Conservation (phyloP, 2,888 invertebrate genomes). For the Elaeidobius kamerunicus region DNA sequence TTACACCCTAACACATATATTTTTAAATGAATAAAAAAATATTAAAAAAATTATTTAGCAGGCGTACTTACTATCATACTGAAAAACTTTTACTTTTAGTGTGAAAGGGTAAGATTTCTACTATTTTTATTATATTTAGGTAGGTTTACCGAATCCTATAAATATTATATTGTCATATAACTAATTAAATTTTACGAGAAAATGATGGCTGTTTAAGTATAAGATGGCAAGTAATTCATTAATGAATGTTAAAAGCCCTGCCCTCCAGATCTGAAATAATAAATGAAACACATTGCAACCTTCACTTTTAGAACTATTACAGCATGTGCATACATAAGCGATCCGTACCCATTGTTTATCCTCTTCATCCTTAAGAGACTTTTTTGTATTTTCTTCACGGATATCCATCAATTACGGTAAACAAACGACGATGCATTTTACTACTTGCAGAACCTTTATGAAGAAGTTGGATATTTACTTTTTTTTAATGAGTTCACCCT, state of each 20-base stretch:
- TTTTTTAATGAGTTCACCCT: constrained; percentile 10
- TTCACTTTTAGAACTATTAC: constrained; percentile 16
- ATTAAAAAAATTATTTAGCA: no score
- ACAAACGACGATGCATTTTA: constrained; percentile 1
- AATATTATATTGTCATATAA: no score
- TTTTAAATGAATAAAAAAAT: no score
- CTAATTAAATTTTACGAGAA: no score
- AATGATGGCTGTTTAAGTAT: no score
- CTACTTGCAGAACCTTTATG: background rate
- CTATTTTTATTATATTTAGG: no score
- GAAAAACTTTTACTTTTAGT: no score
- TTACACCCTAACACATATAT: no score
- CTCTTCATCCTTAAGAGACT: constrained; percentile 5
- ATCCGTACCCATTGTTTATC: constrained; percentile 9
- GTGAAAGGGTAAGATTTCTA: no score
- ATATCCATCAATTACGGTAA: constrained; percentile 6
- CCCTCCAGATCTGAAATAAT: constrained; percentile 6
- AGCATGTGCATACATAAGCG: background rate
- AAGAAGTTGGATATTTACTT: background rate
- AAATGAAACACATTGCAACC: constrained; percentile 13
- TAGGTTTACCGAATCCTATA: no score
- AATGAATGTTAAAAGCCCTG: constrained; percentile 7
- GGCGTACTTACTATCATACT: no score
- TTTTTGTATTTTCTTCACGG: constrained; percentile 16
- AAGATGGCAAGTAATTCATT: constrained; percentile 2